These are phyloP conservation scores for Charadrius vociferus DNA, from an alignment of 2,113 vertebrate species.

Conservation along the genomic window DNA sequence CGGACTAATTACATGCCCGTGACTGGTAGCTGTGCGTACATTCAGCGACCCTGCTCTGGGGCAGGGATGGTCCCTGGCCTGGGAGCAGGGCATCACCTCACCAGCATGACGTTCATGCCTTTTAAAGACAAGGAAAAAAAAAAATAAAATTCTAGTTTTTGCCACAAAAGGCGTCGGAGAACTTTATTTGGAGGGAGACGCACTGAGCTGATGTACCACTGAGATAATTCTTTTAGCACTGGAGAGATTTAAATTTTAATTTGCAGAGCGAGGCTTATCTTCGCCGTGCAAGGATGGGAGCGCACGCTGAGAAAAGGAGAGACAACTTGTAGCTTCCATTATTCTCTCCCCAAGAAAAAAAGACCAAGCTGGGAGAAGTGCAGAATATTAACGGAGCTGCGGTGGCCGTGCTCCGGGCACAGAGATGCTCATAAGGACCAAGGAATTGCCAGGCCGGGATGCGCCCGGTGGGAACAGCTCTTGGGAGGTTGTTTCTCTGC, in stretches of 20 bases:
- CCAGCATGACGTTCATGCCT: rapidly evolving
- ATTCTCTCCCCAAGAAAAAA: not conserved
- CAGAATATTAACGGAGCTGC: not conserved
- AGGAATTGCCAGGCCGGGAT: rapidly evolving
- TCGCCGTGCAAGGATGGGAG: not conserved
- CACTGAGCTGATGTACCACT: not conserved
- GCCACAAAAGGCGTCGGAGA: conserved; percentile 7
- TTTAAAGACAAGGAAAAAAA: not conserved
- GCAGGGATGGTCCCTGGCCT: not conserved
- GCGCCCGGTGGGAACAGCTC: rapidly evolving
- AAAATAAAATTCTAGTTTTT: not conserved
- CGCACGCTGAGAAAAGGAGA: rapidly evolving
- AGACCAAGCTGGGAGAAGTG: not conserved
- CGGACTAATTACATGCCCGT: conserved; percentile 39
- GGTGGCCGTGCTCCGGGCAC: rapidly evolving
- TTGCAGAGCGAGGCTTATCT: conserved; percentile 22
- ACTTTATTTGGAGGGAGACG: not conserved
- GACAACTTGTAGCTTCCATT: not conserved
- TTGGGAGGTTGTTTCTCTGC: not conserved
- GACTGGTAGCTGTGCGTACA: conserved; percentile 9
- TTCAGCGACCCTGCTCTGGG: not conserved
- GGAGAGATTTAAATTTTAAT: conserved; percentile 34
- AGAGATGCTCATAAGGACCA: not conserved
- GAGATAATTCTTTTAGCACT: conserved; percentile 16
- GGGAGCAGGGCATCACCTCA: not conserved